Evolutionary conservation across 2,797 vertebrate genomes (phyloP), one percentile per base, ranked within the genome.

Genomic region (Coccyzus lansbergi): DNA sequence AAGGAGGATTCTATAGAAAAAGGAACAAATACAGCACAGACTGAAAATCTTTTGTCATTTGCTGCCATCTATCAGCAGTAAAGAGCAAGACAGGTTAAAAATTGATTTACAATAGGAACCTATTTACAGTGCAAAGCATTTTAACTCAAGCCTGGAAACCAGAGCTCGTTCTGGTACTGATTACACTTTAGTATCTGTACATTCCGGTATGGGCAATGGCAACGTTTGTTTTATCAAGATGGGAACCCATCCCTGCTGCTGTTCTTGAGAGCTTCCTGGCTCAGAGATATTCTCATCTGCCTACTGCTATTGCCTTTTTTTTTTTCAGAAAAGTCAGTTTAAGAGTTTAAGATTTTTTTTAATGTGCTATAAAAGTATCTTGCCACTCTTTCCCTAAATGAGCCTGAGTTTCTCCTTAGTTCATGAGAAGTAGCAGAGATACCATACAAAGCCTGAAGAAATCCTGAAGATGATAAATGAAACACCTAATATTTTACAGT

Each of bases 41-140:
- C 15, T 9, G 18, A 34, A 83, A 53, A 62, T 88, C 59, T 60
- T 88, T 11, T 71, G 46, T 96, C 71, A 63, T 38, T 86, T 97
- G 88, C 97, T 97, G 97, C 97, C 97, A 96, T 81, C 97, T 97
- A 78, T 75, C 97, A 93, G 85, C 92, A 71, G 44, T n/a, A 7
- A 33, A 56, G 63, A 93, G 93, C 64, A 96, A 91, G 31, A 46
- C 81, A 58, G 51, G 38, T 72, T 53, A 49, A 48, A 46, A 31
- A 14, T 2, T 16, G 4, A 31, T 13, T 36, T 29, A 59, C 24
- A 62, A 3, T 10, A 42, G 6, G 21, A 33, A 20, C 22, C 22
- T 55, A 28, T 46, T 88, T 53, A 11, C 12, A 29, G 16, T 29
- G 6, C 17, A 60, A 51, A 69, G 28, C 48, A 4, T 21, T 34